Evolutionary conservation across 2,888 invertebrate genomes (phyloP), one percentile per base, ranked within the genome.

Genomic region (Amaurobius ferox): DNA sequence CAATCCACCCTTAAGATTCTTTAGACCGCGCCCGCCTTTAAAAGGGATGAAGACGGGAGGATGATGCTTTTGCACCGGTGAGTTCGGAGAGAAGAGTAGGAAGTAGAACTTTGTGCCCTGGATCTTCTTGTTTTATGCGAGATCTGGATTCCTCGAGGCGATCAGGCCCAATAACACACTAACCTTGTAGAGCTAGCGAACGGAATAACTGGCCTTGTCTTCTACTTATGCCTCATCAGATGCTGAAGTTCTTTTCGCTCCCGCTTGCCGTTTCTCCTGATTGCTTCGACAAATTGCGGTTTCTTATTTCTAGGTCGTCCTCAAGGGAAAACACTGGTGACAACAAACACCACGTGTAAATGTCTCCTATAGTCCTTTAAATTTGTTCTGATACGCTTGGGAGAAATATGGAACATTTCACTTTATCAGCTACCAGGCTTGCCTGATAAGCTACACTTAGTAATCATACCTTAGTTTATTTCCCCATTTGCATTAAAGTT

Each of bases 121-220:
- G 67, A 67, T 80, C 80, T 55, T 72, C 80, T 74, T 74, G 70
- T 83, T 85, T 77, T 85, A 85, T 85, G 77, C 77, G 26, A 44
- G 29, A 72, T 77, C 55, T 62, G 16, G 40, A 39, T 85, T 70
- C 79, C 86, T 79, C 55, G 40, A 62, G 86, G 86, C 86, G 40
- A 66, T 74, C 73, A 86, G 76, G 66, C 86, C 86, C 79, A 86
- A 86, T 86, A 86, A 86, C 86, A 86, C 79, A 86, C 86, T 86
- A 86, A 86, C 86, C 86, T 86, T 79, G 70, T 70, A 44, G 67
- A 66, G 66, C 77, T 48, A 70, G 77, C 55, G 80, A 80, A 68
- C 77, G 77, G 68, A 77, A 77, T 77, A 77, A 70, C 81, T 68
- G 81, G 81, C 81, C 81, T 81, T 76, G 74, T 67, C 68, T 67